Percentiles rank a stretch among this genome's conserved stretches.
Conservation (phyloP, 2,888 invertebrate species). For the Trissolcus japonicus region DNA sequence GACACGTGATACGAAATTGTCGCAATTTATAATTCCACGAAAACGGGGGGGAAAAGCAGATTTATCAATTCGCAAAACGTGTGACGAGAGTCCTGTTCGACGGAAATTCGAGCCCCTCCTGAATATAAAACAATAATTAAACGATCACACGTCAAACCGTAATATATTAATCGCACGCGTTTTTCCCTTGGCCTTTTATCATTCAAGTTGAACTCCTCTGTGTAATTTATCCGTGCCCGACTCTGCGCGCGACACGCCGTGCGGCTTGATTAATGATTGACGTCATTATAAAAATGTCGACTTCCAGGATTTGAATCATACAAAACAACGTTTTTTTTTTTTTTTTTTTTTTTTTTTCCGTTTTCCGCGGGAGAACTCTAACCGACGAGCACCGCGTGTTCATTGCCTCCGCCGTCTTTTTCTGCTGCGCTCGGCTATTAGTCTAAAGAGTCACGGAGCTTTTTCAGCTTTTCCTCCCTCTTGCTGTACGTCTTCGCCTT, state of each 20-base stretch:
- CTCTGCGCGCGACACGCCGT: slow-evolving; percentile 37
- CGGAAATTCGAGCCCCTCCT: background rate
- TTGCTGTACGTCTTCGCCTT: slow-evolving; percentile 14
- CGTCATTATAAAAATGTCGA: slow-evolving; percentile 48
- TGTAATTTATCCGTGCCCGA: slow-evolving; percentile 31
- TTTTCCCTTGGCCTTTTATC: slow-evolving; percentile 36
- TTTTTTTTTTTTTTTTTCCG: background rate
- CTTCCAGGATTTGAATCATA: slow-evolving; percentile 50
- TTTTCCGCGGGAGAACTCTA: slow-evolving; percentile 16
- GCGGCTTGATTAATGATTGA: slow-evolving; percentile 37
- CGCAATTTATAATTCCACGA: no score
- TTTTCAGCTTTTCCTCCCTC: slow-evolving; percentile 17
- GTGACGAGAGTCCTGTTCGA: no score
- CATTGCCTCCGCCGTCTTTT: slow-evolving; percentile 44
- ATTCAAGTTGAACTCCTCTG: slow-evolving; percentile 36
- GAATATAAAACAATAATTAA: slow-evolving; percentile 36
- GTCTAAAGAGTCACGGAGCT: slow-evolving; percentile 42
- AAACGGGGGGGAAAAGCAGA: no score
- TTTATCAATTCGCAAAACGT: no score
- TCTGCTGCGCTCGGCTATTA: slow-evolving; percentile 33
- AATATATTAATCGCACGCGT: slow-evolving; percentile 33
- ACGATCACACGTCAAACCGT: slow-evolving; percentile 27
- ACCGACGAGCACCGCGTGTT: slow-evolving; percentile 15
- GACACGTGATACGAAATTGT: no score
- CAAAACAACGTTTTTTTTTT: slow-evolving; percentile 41